phyloP scores from a whole-genome alignment of 2,113 vertebrate genomes.

The Catharus fuscescens region DNA sequence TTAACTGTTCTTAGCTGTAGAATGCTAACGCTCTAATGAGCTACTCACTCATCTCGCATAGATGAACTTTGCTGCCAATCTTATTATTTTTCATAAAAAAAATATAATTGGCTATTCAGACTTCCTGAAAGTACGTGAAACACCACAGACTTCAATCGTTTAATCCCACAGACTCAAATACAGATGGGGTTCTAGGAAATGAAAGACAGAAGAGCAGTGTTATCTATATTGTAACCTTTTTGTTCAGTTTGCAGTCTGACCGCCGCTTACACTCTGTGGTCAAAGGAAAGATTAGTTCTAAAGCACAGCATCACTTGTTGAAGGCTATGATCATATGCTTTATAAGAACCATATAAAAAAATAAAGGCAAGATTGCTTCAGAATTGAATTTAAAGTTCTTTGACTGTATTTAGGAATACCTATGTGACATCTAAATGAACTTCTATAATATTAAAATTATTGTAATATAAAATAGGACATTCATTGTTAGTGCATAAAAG shows the following conservation, averaged over 20 bases:
- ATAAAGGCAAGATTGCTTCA: not conserved
- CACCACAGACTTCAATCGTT: constrained; percentile 5
- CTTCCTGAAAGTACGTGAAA: constrained; percentile 4
- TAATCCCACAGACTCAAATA: not conserved
- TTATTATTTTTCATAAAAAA: not conserved
- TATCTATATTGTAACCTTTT: not conserved
- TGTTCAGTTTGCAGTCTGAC: constrained; percentile 5
- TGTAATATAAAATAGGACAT: not conserved
- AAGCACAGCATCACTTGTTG: constrained; percentile 32
- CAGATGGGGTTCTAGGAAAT: not conserved
- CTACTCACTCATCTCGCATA: not conserved
- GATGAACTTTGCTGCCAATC: not conserved
- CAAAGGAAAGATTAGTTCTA: constrained; percentile 26
- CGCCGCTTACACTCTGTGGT: not conserved
- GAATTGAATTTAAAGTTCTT: not conserved
- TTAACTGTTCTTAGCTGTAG: not conserved
- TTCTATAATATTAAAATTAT: not conserved
- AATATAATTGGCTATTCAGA: constrained; percentile 30
- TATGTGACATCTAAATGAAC: not conserved
- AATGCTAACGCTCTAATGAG: not conserved
- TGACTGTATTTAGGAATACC: not conserved
- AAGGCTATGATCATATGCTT: not conserved
- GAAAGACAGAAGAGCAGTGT: not conserved
- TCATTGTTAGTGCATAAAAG: not conserved
- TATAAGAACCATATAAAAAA: not conserved